These are phyloP conservation scores for Idaea dimidiata DNA, from an alignment of 2,888 invertebrate species.

Conservation along the genomic window DNA sequence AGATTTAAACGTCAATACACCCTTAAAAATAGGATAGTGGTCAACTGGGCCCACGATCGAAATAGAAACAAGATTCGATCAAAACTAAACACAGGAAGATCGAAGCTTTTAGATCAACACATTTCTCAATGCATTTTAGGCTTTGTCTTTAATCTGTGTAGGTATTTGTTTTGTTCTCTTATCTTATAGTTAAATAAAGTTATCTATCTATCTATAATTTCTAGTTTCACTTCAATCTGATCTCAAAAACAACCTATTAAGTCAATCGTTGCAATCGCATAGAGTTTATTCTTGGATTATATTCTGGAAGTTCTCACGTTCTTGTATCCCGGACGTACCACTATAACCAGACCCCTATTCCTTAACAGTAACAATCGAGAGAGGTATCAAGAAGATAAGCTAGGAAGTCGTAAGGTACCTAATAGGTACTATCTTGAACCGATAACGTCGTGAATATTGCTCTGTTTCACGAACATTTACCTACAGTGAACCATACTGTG, in stretches of 20 bases:
- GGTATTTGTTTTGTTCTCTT: too few species aligned
- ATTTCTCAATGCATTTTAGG: too few species aligned
- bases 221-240: not conserved
- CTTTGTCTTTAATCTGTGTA: too few species aligned
- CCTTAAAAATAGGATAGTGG: too few species aligned
- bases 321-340: conserved; percentile 11
- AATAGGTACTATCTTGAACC: conserved; percentile 27
- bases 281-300: not conserved
- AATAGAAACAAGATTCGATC: too few species aligned
- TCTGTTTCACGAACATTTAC: conserved; percentile 2
- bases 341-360: conserved; percentile 16
- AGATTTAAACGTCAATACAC: too few species aligned
- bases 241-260: not conserved
- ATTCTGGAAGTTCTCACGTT: not conserved
- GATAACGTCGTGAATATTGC: conserved; percentile 25
- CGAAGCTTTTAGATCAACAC: too few species aligned
- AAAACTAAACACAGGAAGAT: too few species aligned
- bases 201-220: too few species aligned
- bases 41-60: too few species aligned
- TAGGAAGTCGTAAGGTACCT: conserved; percentile 21
- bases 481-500: not conserved
- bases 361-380: conserved; percentile 5
- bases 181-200: too few species aligned
- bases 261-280: not conserved
- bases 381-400: conserved; percentile 15